Base-by-base conservation (phyloP, 2,797 vertebrate genomes). In the Orestias chungarensis region DNA sequence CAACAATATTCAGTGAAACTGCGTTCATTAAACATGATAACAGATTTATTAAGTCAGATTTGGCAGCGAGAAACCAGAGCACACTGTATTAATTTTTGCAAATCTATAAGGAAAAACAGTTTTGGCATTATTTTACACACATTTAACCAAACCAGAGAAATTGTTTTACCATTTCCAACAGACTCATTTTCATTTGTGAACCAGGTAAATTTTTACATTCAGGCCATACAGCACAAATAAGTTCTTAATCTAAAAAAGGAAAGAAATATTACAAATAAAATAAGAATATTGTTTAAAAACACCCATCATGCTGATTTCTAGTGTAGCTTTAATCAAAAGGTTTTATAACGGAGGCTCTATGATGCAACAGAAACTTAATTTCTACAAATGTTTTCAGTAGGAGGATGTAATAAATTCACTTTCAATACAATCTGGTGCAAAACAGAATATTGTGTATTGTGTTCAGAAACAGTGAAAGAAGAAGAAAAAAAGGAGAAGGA, bases 401-500 rank as follows among this genome's bases (percentile, higher is more conserved):
- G 35, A 15, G 23, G 11, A 40, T 12, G 14, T 25, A 62, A 62
- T 62, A n/a, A n/a, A 35, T 6, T 62, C 3, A 40, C 25, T 38
- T n/a, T 62, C 0, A 1, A 15, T 62, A n/a, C 6, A n/a, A 62
- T 62, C 20, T 0, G 1, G 1, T 33, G 55, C 17, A 33, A 9
- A 3, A 20, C 29, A 57, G 33, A 29, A n/a, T 3, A 15, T 12
- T 61, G 20, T 61, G 57, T 12, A n/a, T 18, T 61, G 59, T 25
- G 43, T 74, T 78, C 67, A 75, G 42, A 70, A 65, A 35, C 62
- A 71, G 38, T 64, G 55, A 42, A 49, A 71, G 74, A 77, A 76
- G 55, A 82, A 80, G 42, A 46, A 69, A 76, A 75, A 47, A 83
- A 80, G 66, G 31, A 73, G 74, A 77, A 74, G 50, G 80, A 76